These are phyloP conservation scores for Papilio gigon DNA, from an alignment of 2,888 invertebrate species.

Conservation along the genomic window DNA sequence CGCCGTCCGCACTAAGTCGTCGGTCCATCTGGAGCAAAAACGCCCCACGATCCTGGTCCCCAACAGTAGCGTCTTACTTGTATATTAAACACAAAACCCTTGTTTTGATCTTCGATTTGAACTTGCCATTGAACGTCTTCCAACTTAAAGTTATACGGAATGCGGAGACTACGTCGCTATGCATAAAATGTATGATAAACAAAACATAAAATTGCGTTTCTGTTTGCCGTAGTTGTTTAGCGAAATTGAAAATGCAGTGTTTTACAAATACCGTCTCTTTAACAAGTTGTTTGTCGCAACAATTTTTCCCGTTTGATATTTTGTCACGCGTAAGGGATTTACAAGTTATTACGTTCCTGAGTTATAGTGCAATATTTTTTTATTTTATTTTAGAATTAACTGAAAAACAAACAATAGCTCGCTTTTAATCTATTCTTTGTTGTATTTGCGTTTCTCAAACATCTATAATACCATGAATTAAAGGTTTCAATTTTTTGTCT, in stretches of 20 bases:
- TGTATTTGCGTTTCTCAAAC: not conserved
- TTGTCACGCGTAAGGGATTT: slow-evolving; percentile 40
- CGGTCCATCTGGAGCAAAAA: too few relatives aligned
- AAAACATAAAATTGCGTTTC: slow-evolving; percentile 3
- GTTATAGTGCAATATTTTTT: not conserved
- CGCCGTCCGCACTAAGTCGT: too few relatives aligned
- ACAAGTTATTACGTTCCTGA: slow-evolving; percentile 29
- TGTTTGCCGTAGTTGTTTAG: slow-evolving; percentile 1
- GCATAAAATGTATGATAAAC: not conserved
- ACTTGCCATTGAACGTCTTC: too few relatives aligned
- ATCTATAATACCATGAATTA: too few relatives aligned
- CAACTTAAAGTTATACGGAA: not conserved
- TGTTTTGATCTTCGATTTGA: too few relatives aligned
- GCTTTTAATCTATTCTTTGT: not conserved
- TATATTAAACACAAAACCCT: too few relatives aligned
- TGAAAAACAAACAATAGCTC: not conserved
- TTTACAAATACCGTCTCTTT: slow-evolving; percentile 21
- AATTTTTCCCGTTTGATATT: slow-evolving; percentile 51
- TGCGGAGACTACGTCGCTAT: too few relatives aligned
- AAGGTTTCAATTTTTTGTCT: too few relatives aligned
- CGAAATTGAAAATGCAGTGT: slow-evolving; percentile 9
- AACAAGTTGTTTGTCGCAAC: slow-evolving; percentile 45
- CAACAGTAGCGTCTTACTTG: too few relatives aligned
- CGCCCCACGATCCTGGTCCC: too few relatives aligned
- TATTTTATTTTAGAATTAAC: not conserved